These are phyloP conservation scores for Papilio elwesi DNA, from an alignment of 2,888 invertebrate species.

Conservation along the genomic window DNA sequence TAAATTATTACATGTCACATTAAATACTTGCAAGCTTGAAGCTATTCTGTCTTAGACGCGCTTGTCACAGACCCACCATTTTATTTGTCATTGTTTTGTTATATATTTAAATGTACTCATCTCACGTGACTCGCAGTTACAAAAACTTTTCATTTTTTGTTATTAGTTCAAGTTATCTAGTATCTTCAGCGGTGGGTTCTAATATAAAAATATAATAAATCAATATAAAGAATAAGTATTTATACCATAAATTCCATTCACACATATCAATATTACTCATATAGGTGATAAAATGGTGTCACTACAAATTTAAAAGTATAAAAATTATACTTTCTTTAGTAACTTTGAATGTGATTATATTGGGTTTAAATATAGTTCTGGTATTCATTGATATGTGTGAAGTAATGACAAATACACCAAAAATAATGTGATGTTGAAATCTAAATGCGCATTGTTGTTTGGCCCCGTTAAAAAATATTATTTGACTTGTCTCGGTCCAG, in stretches of 20 bases:
- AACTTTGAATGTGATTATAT: not conserved
- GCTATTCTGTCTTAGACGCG: constrained; percentile 63
- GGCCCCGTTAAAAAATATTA: constrained; percentile 43
- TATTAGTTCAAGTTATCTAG: constrained; percentile 21
- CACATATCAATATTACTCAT: constrained; percentile 39
- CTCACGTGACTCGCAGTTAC: constrained; percentile 11
- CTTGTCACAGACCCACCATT: constrained; percentile 56
- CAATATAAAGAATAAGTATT: constrained; percentile 35
- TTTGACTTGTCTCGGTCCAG: constrained; percentile 23
- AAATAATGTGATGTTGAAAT: constrained; percentile 61
- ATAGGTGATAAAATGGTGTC: too few species aligned
- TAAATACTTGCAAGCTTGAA: constrained; percentile 59
- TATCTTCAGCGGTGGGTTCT: constrained; percentile 8
- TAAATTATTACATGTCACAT: constrained; percentile 30
- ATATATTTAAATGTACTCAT: constrained; percentile 21
- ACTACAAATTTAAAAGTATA: constrained; percentile 11
- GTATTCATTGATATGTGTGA: constrained; percentile 47
- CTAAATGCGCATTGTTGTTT: constrained; percentile 51
- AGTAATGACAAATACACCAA: constrained; percentile 55
- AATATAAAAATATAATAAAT: constrained; percentile 11
- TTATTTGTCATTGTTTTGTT: constrained; percentile 35
- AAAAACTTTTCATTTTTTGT: constrained; percentile 1
- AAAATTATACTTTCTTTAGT: constrained; percentile 4
- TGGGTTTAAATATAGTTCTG: not conserved
- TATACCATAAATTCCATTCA: constrained; percentile 38